phyloP scores from a whole-genome alignment of 2,113 vertebrate genomes.

The Fulica atra region DNA sequence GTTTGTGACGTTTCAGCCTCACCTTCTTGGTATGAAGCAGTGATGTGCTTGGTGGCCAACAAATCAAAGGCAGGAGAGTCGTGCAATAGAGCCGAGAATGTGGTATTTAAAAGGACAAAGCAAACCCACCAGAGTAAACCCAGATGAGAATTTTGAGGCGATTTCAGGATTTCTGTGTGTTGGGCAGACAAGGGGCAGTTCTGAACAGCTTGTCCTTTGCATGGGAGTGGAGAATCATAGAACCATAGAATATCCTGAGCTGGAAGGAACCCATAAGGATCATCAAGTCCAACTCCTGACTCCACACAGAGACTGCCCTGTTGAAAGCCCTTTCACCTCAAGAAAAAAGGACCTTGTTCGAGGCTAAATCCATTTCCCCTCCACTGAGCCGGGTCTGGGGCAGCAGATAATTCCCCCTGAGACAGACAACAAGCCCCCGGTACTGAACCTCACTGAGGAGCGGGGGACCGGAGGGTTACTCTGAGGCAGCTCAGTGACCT shows the following conservation, averaged over 20 bases:
- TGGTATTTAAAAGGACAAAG: background rate
- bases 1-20: background rate
- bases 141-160: background rate
- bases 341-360: background rate
- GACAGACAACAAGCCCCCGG: background rate
- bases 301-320: background rate
- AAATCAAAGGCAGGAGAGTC: background rate
- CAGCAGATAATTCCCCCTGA: background rate
- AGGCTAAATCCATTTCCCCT: background rate
- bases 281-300: too few species aligned
- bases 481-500: fast-evolving
- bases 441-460: background rate
- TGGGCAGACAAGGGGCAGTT: background rate
- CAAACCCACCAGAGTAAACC: background rate
- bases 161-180: background rate
- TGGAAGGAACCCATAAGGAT: too few species aligned
- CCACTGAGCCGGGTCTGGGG: background rate
- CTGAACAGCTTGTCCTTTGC: background rate
- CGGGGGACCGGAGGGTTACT: background rate
- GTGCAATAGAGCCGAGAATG: background rate
- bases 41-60: background rate
- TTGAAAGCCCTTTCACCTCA: background rate
- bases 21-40: fast-evolving
- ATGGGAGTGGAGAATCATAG: background rate
- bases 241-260: too few species aligned